Percentiles rank a stretch among this genome's conserved stretches.
phyloP scores from a whole-genome alignment of 2,113 vertebrate species.

The Clupea harengus region DNA sequence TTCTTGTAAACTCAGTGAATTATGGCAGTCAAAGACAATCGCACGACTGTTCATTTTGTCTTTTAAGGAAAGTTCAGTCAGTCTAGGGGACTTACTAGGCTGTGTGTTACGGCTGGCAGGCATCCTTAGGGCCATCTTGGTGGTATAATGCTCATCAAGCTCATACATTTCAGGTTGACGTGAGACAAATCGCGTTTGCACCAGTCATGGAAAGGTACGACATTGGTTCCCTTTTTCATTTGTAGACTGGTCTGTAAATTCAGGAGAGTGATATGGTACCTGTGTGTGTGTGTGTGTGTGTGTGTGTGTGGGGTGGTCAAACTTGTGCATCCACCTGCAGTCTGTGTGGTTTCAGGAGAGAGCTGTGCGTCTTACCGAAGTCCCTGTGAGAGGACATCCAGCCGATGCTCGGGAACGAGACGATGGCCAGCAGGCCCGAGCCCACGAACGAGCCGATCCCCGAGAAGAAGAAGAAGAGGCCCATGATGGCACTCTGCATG shows the following conservation, averaged over 20 bases:
- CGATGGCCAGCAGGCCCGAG: constrained; percentile 87
- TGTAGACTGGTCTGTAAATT: no score
- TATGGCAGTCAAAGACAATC: background rate
- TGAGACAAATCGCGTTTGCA: background rate
- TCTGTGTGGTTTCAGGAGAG: no score
- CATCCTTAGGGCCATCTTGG: no score
- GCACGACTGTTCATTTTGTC: no score
- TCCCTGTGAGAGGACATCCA: constrained; percentile 48
- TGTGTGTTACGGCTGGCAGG: background rate
- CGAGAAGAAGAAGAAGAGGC: constrained; percentile 97
- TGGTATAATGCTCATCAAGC: background rate
- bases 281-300: no score
- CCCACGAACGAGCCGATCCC: constrained; percentile 95
- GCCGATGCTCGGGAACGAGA: constrained; percentile 83
- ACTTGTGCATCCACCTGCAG: no score
- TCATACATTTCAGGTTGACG: no score
- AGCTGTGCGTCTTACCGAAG: background rate
- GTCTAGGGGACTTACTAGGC: background rate
- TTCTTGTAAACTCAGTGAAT: background rate
- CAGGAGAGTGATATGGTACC: no score
- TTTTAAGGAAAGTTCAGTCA: no score
- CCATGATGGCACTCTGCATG: constrained; percentile 99
- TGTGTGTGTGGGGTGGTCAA: no score
- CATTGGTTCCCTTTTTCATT: background rate
- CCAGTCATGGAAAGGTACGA: background rate